Evolutionary conservation across 2,797 vertebrate species (phyloP).

Genomic region (Anolis apletophallus): DNA sequence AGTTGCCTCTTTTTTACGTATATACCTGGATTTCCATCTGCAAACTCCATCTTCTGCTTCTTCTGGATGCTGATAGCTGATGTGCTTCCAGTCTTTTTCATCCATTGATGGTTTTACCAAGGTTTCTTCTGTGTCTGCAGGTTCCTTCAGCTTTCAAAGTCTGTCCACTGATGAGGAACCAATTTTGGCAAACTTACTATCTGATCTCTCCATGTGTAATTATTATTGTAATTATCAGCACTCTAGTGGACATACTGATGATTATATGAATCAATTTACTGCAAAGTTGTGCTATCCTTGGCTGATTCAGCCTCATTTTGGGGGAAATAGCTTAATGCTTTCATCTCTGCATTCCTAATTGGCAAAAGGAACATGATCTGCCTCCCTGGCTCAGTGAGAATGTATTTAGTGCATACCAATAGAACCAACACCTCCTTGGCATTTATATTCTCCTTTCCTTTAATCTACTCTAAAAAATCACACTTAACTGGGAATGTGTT

Average conservation of each 20-base stretch:
- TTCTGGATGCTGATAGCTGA: not conserved
- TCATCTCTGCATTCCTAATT: slow-evolving; percentile 42
- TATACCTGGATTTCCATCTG: rapidly evolving
- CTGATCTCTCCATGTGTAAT: not conserved
- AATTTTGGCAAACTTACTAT: not conserved
- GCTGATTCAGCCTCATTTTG: not conserved
- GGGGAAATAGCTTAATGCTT: not conserved
- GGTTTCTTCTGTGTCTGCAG: rapidly evolving
- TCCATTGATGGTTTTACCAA: rapidly evolving
- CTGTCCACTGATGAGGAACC: not conserved
- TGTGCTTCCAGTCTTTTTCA: rapidly evolving
- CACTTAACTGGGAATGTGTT: not conserved
- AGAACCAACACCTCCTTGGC: too few species aligned
- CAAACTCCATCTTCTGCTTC: not conserved
- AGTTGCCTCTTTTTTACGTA: not conserved
- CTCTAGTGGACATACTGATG: slow-evolving; percentile 20
- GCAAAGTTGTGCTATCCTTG: slow-evolving; percentile 24
- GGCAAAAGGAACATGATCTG: not conserved
- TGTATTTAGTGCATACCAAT: rapidly evolving
- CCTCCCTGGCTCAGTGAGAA: not conserved
- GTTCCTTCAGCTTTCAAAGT: too few species aligned
- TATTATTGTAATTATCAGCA: rapidly evolving
- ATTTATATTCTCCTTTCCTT: too few species aligned
- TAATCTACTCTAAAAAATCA: not conserved
- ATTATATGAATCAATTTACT: not conserved